Percentiles rank a stretch among this genome's conserved stretches.
These are phyloP conservation scores for Drosophila lini DNA, from an alignment of 1,140 invertebrate species.

Conservation along the genomic window DNA sequence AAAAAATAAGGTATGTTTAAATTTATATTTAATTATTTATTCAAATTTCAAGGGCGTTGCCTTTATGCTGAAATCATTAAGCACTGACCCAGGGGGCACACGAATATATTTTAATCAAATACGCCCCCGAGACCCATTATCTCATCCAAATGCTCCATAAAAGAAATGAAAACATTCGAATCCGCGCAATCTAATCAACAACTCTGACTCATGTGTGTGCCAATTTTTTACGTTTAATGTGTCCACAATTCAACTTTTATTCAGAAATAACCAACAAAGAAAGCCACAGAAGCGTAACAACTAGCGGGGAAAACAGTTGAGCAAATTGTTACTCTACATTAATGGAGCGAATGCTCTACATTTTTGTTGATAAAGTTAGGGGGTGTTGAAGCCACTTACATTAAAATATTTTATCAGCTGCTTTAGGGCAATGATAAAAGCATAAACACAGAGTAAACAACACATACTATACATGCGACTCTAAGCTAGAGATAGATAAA, in stretches of 20 bases:
- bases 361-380: constrained; percentile 12
- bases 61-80: neutral
- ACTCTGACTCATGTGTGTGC: constrained; percentile 57
- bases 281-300: constrained; percentile 66
- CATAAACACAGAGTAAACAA: constrained; percentile 24
- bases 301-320: constrained; percentile 54
- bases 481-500: constrained; percentile 34
- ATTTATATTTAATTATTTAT: neutral
- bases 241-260: constrained; percentile 54
- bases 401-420: constrained; percentile 71
- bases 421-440: constrained; percentile 20
- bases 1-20: no score
- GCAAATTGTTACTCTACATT: constrained; percentile 44
- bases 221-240: constrained; percentile 40
- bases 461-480: constrained; percentile 9
- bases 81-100: constrained; percentile 8
- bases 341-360: constrained; percentile 19
- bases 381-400: constrained; percentile 17
- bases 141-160: constrained; percentile 4
- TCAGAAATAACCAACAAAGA: constrained; percentile 42
- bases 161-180: constrained; percentile 9
- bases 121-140: constrained; percentile 51
- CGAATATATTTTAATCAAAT: constrained; percentile 8
- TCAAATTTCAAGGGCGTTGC: constrained; percentile 10
- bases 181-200: constrained; percentile 63